Evolutionary conservation across 2,888 invertebrate genomes (phyloP), one percentile per base, ranked within the genome.

Genomic region (Crepidodera aurea): DNA sequence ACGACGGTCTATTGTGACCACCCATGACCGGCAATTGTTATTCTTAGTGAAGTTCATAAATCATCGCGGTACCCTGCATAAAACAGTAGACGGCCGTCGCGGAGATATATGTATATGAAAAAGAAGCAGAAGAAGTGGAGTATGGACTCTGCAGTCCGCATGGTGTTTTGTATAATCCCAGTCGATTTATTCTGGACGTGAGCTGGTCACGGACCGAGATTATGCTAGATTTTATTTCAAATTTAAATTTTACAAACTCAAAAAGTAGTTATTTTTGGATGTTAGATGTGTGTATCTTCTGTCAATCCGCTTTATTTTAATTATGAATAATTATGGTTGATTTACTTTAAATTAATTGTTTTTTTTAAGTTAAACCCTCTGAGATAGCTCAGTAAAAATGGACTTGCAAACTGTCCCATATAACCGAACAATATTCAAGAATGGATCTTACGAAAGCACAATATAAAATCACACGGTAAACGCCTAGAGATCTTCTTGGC

Each of bases 1-100:
- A 57, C 57, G 44, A 40, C 61, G 55, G 46, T 62, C 54, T 46
- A 51, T 56, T 56, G 60, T 64, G 66, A 62, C 66, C 66, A 68
- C 64, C 64, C 68, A 64, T 62, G 60, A 60, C 55, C 62, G 54
- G 59, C 62, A 39, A 61, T 68, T 64, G 64, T 64, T 68, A 59
- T 66, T 64, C 55, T 62, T 56, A 58, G 44, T 51, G 54, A 60
- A 53, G 60, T 62, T 34, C 55, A 68, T 68, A 66, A 66, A 66
- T 66, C 66, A 68, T 68, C 55, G 44, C 54, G 48, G 42, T 48
- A 57, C 59, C 42, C 55, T 64, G 66, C 59, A 61, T 61, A 59
- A 64, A 66, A 65, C 62, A 60, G 62, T 65, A 60, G 62, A 59
- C 57, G 54, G 50, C 34, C 27, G 42, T 19, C 25, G 39, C 25